Percentiles rank a stretch among this genome's conserved stretches.
These are phyloP conservation scores for Mythimna impura DNA, from an alignment of 2,888 invertebrate genomes.

Conservation along the genomic window DNA sequence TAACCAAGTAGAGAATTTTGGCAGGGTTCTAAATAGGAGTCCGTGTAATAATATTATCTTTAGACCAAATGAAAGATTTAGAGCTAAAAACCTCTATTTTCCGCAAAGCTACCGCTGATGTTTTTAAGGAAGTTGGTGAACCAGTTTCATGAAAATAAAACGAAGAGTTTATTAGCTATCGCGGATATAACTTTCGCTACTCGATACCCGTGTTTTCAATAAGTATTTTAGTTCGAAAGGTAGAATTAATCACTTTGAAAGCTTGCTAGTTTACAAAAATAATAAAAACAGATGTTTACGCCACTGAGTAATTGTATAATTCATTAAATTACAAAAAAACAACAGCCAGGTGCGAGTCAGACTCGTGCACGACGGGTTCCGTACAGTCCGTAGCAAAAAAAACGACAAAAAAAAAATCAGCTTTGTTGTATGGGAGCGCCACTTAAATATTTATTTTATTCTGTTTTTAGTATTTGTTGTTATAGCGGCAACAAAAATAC, in stretches of 20 bases:
- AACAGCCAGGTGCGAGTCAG: too few species aligned
- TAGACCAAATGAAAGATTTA: constrained; percentile 39
- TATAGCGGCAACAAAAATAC: too few species aligned
- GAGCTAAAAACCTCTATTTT: constrained; percentile 33
- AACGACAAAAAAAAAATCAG: too few species aligned
- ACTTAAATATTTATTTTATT: too few species aligned
- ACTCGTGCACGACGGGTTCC: too few species aligned
- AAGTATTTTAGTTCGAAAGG: constrained; percentile 43
- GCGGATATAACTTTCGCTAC: constrained; percentile 44
- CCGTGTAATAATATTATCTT: constrained; percentile 31
- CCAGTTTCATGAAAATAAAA: constrained; percentile 51
- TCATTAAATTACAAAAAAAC: too few species aligned
- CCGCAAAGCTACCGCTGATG: constrained; percentile 20
- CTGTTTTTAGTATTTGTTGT: too few species aligned
- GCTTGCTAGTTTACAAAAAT: neutral
- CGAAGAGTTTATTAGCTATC: constrained; percentile 51
- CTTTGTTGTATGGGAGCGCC: too few species aligned
- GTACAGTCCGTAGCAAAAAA: too few species aligned
- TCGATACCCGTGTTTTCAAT: constrained; percentile 40
- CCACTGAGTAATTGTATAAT: too few species aligned
- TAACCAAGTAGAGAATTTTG: constrained; percentile 35
- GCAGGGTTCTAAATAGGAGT: constrained; percentile 9
- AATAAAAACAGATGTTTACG: neutral
- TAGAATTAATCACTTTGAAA: constrained; percentile 32
- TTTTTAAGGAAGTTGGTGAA: constrained; percentile 29